A percentile compares a stretch with the other conserved stretches of the same genome.
Evolutionary conservation across 2,113 vertebrate genomes (phyloP).

Genomic region (Protobothrops flavoviridis): DNA sequence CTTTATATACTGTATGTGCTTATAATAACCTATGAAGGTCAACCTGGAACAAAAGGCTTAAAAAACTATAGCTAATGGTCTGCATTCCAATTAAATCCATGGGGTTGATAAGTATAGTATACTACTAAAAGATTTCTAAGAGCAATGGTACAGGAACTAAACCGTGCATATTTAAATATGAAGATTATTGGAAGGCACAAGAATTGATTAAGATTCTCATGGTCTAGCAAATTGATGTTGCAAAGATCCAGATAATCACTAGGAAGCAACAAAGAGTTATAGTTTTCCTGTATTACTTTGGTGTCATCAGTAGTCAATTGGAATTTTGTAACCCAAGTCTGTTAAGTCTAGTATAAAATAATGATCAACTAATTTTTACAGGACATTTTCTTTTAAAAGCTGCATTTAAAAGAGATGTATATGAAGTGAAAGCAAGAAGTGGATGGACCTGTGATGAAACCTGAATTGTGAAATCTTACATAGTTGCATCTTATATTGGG

Average conservation of each 20-base stretch:
- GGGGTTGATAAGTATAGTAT: neutral
- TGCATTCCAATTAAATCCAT: neutral
- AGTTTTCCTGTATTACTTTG: neutral
- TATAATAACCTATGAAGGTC: slow-evolving; percentile 47
- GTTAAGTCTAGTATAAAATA: neutral
- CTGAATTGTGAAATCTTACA: neutral
- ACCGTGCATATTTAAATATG: neutral
- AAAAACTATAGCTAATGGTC: slow-evolving; percentile 39
- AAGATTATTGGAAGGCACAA: neutral
- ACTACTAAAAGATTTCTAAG: slow-evolving; percentile 17
- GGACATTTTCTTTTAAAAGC: neutral
- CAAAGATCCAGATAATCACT: neutral
- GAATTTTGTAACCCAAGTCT: neutral
- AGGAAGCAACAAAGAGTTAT: neutral
- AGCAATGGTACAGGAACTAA: neutral
- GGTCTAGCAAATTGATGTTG: neutral
- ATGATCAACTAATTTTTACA: neutral
- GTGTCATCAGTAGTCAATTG: neutral
- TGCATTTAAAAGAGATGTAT: neutral
- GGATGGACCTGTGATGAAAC: neutral
- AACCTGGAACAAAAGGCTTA: slow-evolving; percentile 30
- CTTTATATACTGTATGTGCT: slow-evolving; percentile 24
- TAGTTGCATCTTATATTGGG: neutral
- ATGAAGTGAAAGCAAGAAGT: neutral
- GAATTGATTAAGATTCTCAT: neutral